Evolutionary conservation across 2,797 vertebrate species (phyloP).

Genomic region (Lacerta bilineata): DNA sequence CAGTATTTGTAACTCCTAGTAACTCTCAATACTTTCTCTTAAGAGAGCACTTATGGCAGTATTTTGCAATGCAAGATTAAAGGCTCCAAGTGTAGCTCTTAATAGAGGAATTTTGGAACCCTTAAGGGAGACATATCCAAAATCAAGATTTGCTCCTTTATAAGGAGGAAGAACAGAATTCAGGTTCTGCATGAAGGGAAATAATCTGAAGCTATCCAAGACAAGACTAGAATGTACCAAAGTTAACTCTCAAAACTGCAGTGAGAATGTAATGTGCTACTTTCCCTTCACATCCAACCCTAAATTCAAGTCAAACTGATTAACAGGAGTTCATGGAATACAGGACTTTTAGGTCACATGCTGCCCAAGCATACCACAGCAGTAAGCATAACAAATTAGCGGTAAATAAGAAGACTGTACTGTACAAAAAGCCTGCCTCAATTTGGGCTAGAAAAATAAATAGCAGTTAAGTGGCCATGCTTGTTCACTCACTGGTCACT

Average conservation of each 20-base stretch:
- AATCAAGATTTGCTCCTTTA: neutral
- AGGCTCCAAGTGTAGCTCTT: conserved; percentile 11
- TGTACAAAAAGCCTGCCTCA: neutral
- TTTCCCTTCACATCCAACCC: neutral
- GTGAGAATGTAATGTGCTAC: neutral
- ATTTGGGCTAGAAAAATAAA: neutral
- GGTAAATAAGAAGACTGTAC: neutral
- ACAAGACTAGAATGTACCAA: neutral
- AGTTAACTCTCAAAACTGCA: neutral
- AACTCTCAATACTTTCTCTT: neutral
- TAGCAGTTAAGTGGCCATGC: neutral
- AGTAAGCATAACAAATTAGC: neutral
- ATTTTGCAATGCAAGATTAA: conserved; percentile 4
- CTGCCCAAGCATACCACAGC: neutral
- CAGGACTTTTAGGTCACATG: neutral
- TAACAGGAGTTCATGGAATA: neutral
- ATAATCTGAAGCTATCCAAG: neutral
- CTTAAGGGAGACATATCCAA: neutral
- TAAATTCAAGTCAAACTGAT: neutral
- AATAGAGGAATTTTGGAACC: conserved; percentile 22
- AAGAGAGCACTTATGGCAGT: neutral
- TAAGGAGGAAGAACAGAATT: neutral
- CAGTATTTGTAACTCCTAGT: neutral
- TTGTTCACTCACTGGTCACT: neutral
- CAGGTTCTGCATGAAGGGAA: neutral